Percentiles rank a stretch among this genome's conserved stretches.
Conservation (phyloP, 2,888 invertebrate genomes). For the Pammene fasciana region DNA sequence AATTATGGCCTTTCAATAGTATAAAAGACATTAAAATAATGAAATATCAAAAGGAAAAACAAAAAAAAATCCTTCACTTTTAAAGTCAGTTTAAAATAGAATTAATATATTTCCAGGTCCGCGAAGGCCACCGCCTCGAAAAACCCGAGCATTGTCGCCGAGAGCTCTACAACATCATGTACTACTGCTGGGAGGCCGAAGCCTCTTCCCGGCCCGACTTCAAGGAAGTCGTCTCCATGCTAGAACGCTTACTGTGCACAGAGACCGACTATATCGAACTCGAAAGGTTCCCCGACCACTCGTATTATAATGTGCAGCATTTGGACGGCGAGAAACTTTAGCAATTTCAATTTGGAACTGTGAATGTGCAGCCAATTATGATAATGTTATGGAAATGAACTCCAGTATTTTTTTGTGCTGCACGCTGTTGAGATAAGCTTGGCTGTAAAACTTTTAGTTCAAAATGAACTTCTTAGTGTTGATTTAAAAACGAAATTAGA, state of each 20-base stretch:
- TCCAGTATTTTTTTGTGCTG: slow-evolving; percentile 17
- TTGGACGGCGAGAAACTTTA: slow-evolving; percentile 91
- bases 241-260: slow-evolving; percentile 92
- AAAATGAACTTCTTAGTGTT: background rate
- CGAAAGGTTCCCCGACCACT: slow-evolving; percentile 95
- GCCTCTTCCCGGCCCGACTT: slow-evolving; percentile 93
- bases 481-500: background rate
- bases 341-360: slow-evolving; percentile 27
- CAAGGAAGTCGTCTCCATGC: slow-evolving; percentile 89
- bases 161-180: slow-evolving; percentile 97
- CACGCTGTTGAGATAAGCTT: background rate
- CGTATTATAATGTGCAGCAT: slow-evolving; percentile 93
- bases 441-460: background rate
- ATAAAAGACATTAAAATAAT: too few relatives aligned
- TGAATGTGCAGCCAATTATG: slow-evolving; percentile 19
- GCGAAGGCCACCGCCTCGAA: slow-evolving; percentile 94
- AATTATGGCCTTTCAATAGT: too few relatives aligned
- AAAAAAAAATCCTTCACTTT: too few relatives aligned
- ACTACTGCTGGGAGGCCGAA: slow-evolving; percentile 96
- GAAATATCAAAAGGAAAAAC: too few relatives aligned
- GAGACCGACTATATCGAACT: slow-evolving; percentile 97
- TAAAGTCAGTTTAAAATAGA: background rate
- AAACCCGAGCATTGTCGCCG: slow-evolving; percentile 97
- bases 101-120: slow-evolving; percentile 81
- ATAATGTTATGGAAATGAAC: slow-evolving; percentile 20